Evolutionary conservation across 2,888 invertebrate species (phyloP).

Genomic region (Altica lythri): DNA sequence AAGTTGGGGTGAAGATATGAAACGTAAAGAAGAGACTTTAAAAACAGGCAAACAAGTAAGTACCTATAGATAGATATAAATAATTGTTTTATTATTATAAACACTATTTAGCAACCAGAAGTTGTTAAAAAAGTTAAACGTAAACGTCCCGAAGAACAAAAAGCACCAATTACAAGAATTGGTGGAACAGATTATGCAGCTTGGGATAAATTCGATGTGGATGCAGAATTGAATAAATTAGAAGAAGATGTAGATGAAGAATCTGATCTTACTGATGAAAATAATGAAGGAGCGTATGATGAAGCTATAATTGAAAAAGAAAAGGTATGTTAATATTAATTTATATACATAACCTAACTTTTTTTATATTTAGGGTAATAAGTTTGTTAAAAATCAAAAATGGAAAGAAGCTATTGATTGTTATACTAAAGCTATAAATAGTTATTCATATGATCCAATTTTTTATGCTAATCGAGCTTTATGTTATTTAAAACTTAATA

Average conservation of each 20-base stretch:
- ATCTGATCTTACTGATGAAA: constrained; percentile 59
- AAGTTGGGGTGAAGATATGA: constrained; percentile 75
- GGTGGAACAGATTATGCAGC: constrained; percentile 65
- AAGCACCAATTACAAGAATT: constrained; percentile 28
- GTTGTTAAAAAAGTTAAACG: constrained; percentile 12
- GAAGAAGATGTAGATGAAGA: constrained; percentile 62
- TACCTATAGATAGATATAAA: not conserved
- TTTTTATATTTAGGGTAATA: constrained; percentile 71
- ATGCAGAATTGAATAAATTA: constrained; percentile 68
- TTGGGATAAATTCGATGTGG: constrained; percentile 82
- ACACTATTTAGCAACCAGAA: constrained; percentile 15
- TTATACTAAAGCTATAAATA: constrained; percentile 86
- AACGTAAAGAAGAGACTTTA: constrained; percentile 64
- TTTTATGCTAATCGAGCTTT: constrained; percentile 88
- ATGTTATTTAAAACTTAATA: constrained; percentile 80
- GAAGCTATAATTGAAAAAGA: constrained; percentile 73
- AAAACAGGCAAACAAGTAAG: constrained; percentile 27
- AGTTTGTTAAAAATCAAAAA: constrained; percentile 74
- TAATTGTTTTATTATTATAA: not conserved
- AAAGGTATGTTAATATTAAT: constrained; percentile 57
- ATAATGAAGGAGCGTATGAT: constrained; percentile 62
- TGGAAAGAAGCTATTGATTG: constrained; percentile 85
- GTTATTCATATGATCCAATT: constrained; percentile 77
- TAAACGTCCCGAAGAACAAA: constrained; percentile 16
- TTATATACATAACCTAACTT: not conserved